phyloP scores from a whole-genome alignment of 53 echinoderm and acorn worm species.

The Luidia sarsii region DNA sequence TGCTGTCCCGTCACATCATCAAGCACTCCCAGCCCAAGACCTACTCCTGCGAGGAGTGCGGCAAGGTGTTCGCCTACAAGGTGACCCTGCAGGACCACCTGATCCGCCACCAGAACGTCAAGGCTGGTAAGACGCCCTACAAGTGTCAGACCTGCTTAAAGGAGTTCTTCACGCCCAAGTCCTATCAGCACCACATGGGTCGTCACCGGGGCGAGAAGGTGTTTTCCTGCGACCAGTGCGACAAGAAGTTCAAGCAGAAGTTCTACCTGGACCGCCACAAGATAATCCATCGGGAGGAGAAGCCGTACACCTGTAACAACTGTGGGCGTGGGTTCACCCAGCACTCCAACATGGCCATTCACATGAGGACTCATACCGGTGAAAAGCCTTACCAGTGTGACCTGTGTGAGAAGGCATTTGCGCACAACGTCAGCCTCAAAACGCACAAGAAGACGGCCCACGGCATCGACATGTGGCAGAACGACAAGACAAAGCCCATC shows the following conservation, averaged over 20 bases:
- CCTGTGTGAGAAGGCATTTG: conserved; percentile 75
- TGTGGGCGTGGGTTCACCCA: conserved; percentile 80
- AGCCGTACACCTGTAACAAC: conserved; percentile 72
- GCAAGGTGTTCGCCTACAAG: conserved; percentile 65
- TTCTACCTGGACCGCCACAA: conserved; percentile 78
- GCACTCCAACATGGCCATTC: conserved; percentile 75
- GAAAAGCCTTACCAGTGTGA: conserved; percentile 85
- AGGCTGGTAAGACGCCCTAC: conserved; percentile 64
- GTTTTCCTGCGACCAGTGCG: conserved; percentile 73
- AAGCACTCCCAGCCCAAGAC: conserved; percentile 67
- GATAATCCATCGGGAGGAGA: conserved; percentile 74
- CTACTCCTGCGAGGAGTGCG: conserved; percentile 70
- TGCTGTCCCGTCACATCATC: conserved; percentile 57
- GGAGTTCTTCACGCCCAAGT: conserved; percentile 76
- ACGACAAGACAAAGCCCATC: conserved; percentile 26
- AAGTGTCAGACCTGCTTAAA: conserved; percentile 74
- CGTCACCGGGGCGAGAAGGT: conserved; percentile 74
- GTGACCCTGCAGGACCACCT: conserved; percentile 67
- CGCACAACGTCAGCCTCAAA: conserved; percentile 79
- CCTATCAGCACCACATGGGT: conserved; percentile 70
- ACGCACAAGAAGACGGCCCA: conserved; percentile 86
- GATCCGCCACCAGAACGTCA: conserved; percentile 69
- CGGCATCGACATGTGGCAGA: conserved; percentile 67
- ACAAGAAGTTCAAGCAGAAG: conserved; percentile 70
- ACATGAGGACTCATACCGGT: conserved; percentile 82